These are phyloP conservation scores for Acrobasis suavella DNA, from an alignment of 2,888 invertebrate genomes.

Conservation along the genomic window DNA sequence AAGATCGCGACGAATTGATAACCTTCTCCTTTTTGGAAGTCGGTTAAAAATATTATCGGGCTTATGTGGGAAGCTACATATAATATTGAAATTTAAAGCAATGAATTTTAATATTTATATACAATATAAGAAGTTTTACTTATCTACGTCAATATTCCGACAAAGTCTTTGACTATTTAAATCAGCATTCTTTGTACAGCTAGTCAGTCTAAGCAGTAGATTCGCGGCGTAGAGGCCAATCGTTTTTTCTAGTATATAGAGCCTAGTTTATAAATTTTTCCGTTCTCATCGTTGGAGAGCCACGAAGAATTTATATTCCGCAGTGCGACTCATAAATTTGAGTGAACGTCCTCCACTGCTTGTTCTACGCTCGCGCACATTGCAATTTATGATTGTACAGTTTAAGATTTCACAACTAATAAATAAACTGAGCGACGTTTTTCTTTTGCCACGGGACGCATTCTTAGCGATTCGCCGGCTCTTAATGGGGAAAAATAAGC, in stretches of 20 bases:
- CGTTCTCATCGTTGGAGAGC: slow-evolving; percentile 59
- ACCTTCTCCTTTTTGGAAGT: too few species aligned
- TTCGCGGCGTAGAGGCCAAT: not conserved
- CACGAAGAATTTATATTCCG: slow-evolving; percentile 77
- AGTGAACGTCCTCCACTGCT: slow-evolving; percentile 67
- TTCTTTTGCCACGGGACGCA: slow-evolving; percentile 32
- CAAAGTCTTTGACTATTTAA: too few species aligned
- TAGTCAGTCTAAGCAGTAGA: slow-evolving; percentile 2
- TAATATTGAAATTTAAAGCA: too few species aligned
- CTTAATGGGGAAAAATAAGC: slow-evolving; percentile 42
- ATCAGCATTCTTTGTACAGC: not conserved
- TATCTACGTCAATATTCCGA: too few species aligned
- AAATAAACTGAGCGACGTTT: slow-evolving; percentile 43
- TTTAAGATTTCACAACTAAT: slow-evolving; percentile 66
- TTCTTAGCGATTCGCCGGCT: slow-evolving; percentile 29
- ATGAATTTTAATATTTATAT: too few species aligned
- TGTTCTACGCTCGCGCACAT: slow-evolving; percentile 64
- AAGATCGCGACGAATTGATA: too few species aligned
- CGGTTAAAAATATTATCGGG: too few species aligned
- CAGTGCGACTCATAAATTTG: slow-evolving; percentile 80
- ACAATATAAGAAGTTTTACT: too few species aligned
- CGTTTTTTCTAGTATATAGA: slow-evolving; percentile 34
- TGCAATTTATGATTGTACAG: slow-evolving; percentile 66
- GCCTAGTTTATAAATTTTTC: slow-evolving; percentile 62
- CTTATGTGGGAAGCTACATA: too few species aligned